Evolutionary conservation across 2,113 vertebrate genomes (phyloP).

Genomic region (Crotalus helleri): DNA sequence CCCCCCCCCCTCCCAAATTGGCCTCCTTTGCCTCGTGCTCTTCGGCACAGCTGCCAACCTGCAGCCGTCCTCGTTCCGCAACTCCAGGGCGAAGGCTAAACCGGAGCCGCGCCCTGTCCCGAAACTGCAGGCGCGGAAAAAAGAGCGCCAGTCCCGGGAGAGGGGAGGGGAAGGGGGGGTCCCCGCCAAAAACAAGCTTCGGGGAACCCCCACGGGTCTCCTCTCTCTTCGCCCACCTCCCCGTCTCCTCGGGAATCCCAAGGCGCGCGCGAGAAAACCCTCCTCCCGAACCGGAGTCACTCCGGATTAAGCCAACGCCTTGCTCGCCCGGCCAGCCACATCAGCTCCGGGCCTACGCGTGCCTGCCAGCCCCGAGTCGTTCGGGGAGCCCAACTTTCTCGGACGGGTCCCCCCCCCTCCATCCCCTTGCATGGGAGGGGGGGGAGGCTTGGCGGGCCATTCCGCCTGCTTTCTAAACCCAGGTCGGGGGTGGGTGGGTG

Average conservation of each 20-base stretch:
- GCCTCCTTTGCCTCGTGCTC: background rate
- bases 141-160: background rate
- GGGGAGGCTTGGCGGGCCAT: background rate
- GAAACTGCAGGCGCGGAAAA: background rate
- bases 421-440: background rate
- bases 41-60: background rate
- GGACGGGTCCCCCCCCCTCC: background rate
- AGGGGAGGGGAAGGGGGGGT: no score
- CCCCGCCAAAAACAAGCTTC: background rate
- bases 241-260: background rate
- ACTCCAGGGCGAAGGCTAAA: background rate
- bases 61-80: background rate
- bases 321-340: background rate
- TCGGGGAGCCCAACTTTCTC: background rate
- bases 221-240: no score
- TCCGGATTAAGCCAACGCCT: background rate
- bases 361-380: background rate
- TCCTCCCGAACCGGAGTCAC: background rate
- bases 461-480: background rate
- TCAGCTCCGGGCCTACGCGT: background rate
- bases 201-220: background rate
- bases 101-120: background rate
- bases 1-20: no score
- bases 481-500: no score
- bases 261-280: background rate